Evolutionary conservation across 2,888 invertebrate genomes (phyloP), one percentile per base, ranked within the genome.

Genomic region (Philereme vetulata): DNA sequence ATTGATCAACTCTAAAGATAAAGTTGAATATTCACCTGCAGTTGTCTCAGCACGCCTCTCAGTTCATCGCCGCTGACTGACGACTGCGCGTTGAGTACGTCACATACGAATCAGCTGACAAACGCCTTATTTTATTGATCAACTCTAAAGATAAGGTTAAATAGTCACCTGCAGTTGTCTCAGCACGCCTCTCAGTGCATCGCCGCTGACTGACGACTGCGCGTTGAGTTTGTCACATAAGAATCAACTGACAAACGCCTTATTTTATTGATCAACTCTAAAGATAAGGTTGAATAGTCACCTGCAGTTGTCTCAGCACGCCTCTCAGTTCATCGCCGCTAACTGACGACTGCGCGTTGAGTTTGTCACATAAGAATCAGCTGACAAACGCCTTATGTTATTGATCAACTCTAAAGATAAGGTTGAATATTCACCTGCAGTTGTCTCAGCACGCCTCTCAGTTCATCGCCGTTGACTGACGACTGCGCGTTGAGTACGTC

Each of bases 341-440:
- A 67, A 93, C 87, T 81, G 96, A 96, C 74, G 94, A 92, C 81
- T 98, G 97, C 36, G 94, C 93, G 56, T 96, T 95, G 82, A 98
- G 98, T 81, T 99, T 99, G 83, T 98, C 97, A 79, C 97, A 98
- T 1, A 98, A 97, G 80, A 98, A 97, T 82, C 97, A 97, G 80
- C 97, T 97, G 9, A 99, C 93, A 4, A 99, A 85, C 0, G 98
- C 95, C n/a, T n/a, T n/a, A n/a, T n/a, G n/a, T n/a, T n/a, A n/a
- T n/a, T n/a, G n/a, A n/a, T n/a, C n/a, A n/a, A n/a, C n/a, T 56
- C 5, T 46, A 56, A 32, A 4, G 10, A 2, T 55, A 47, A 54
- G 44, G 45, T 54, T 67, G 11, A 48, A 38, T 44, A 50, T 51
- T 50, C 72, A 95, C 96, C 95, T 97, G 99, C 95, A 99, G 95